Base-by-base conservation (phyloP, 2,888 invertebrate species). In the Iselma pallidipennis region DNA sequence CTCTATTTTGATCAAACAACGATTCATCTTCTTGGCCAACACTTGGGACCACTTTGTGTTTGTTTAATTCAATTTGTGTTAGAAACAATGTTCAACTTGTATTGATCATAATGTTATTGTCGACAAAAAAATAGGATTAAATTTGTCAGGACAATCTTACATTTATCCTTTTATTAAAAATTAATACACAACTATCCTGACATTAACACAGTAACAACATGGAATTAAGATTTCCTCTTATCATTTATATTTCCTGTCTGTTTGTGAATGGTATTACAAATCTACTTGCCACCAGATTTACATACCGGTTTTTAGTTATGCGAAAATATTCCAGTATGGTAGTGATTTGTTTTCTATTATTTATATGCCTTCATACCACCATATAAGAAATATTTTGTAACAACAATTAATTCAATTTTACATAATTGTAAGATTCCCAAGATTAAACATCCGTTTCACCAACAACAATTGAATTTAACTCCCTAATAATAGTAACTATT, bases 171-270 rank as follows among this genome's bases (percentile, higher is more conserved):
- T 52, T 55, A 63, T 66, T 61, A 61, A 63, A 62, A 66, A 67
- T 61, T 62, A 59, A 59, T 64, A 64, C 57, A 62, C 59, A 65
- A 54, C 58, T 63, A 57, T 63, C 59, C 57, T 61, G 70, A 70
- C 70, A 63, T 70, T 68, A 70, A 68, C 69, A 69, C 67, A 59
- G 66, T 67, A 69, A 65, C 70, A 68, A 69, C 70, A 71, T 68
- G 70, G 69, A 73, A 73, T 73, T 72, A 73, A 72, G 72, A 74
- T 74, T 72, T 74, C 71, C 74, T 71, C 67, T 68, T 67, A 70
- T 69, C 71, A 71, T 72, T 72, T 70, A 74, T 74, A 70, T 71
- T 65, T 67, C 66, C 66, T 63, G 67, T 70, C 70, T 49, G 19
- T 62, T 56, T 57, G 48, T 72, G 70, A 70, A 72, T 67, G 57